Evolutionary conservation across 2,797 vertebrate genomes (phyloP).

Genomic region (Phrynocephalus forsythii): DNA sequence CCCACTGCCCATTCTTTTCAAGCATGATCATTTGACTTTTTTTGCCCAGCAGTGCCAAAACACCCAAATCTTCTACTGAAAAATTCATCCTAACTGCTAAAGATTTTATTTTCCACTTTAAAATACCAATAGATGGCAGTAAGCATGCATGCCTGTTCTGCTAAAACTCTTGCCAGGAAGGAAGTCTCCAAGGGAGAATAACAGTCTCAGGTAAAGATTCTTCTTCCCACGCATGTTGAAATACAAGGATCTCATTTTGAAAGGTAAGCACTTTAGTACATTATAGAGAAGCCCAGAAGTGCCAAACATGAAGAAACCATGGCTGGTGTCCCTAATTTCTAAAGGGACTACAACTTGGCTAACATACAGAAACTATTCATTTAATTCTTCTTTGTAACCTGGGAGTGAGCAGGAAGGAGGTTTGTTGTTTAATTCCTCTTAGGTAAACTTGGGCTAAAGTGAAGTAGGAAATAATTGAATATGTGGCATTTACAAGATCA

Average conservation of each 20-base stretch:
- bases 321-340: background rate
- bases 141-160: background rate
- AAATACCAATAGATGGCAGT: background rate
- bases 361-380: background rate
- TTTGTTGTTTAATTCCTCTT: background rate
- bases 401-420: background rate
- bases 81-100: background rate
- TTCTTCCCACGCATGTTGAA: accelerated
- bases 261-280: background rate
- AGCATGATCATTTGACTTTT: background rate
- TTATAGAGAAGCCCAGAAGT: background rate
- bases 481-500: background rate
- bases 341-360: background rate
- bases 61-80: background rate
- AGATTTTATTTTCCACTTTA: background rate
- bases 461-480: background rate
- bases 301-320: background rate
- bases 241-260: background rate
- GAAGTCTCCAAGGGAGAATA: accelerated
- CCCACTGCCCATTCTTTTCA: too few relatives aligned
- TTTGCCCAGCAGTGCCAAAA: background rate
- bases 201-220: accelerated
- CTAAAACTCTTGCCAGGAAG: background rate
- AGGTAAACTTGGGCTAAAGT: background rate
- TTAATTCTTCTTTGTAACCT: background rate